phyloP scores from a whole-genome alignment of 2,797 vertebrate genomes.

The Pterois miles region DNA sequence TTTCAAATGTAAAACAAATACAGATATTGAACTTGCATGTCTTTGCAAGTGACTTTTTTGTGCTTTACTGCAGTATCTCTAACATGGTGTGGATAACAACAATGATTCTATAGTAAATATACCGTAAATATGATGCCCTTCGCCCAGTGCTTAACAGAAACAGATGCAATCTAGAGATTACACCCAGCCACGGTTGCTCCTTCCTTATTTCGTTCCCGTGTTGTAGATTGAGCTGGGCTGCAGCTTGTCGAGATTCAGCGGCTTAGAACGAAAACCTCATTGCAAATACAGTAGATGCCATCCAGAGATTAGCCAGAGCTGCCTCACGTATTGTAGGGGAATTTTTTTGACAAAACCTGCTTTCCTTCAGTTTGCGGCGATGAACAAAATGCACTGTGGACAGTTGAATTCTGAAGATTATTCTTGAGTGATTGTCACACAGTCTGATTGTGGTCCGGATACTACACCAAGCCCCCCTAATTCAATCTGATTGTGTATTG shows the following conservation, averaged over 20 bases:
- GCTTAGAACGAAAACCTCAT: conserved; percentile 51
- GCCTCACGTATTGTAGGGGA: not conserved
- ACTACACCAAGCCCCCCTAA: conserved; percentile 24
- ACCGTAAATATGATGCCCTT: conserved; percentile 25
- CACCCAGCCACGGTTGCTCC: conserved; percentile 2
- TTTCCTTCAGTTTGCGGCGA: conserved; percentile 10
- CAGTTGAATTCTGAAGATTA: conserved; percentile 27
- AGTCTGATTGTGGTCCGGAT: conserved; percentile 30
- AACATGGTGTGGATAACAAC: not conserved
- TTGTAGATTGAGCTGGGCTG: conserved; percentile 17
- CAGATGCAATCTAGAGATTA: conserved; percentile 38
- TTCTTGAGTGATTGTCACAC: conserved; percentile 23
- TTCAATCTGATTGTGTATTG: conserved; percentile 62
- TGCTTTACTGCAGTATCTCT: not conserved
- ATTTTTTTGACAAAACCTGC: not conserved
- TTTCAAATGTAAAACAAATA: too few species aligned
- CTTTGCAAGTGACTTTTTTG: not conserved
- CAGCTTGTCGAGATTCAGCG: conserved; percentile 31
- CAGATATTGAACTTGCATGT: not conserved
- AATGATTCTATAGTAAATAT: not conserved
- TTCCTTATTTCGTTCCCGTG: conserved; percentile 29
- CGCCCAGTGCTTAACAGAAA: conserved; percentile 1
- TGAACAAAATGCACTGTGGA: not conserved
- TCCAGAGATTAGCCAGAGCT: conserved; percentile 51
- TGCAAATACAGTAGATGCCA: conserved; percentile 50